phyloP scores from a whole-genome alignment of 2,113 vertebrate species.

The Myocastor coypus region DNA sequence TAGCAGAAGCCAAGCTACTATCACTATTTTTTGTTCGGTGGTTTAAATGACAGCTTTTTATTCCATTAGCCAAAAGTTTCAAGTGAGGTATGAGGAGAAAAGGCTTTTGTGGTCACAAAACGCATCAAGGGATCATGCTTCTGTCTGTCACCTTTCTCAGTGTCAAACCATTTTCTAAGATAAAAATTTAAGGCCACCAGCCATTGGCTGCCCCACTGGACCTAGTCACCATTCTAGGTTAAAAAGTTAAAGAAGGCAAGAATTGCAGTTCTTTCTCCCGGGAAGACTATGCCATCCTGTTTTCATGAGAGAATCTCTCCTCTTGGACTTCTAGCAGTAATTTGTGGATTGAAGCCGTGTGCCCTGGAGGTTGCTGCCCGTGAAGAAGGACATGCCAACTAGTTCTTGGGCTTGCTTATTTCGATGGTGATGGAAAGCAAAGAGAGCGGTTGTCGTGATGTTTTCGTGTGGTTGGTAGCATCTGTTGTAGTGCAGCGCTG shows the following conservation, averaged over 20 bases:
- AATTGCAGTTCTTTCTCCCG: not conserved
- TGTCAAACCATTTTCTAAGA: not conserved
- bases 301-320: constrained; percentile 1
- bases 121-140: not conserved
- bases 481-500: not conserved
- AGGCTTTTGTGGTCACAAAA: not conserved
- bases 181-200: not conserved
- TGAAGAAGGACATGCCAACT: not conserved
- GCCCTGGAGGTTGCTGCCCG: not conserved
- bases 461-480: not conserved
- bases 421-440: not conserved
- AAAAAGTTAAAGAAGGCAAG: not conserved
- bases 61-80: not conserved
- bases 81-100: not conserved
- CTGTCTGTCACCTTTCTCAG: not conserved
- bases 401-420: not conserved
- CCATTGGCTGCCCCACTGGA: not conserved
- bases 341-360: not conserved
- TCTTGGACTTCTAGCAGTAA: not conserved
- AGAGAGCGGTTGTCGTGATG: not conserved
- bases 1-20: not conserved
- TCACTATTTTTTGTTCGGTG: not conserved
- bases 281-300: not conserved
- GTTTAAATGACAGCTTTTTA: not conserved
- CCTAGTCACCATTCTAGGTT: not conserved